Evolutionary conservation across 1,140 invertebrate genomes (phyloP).

Genomic region (Drosophila lini): DNA sequence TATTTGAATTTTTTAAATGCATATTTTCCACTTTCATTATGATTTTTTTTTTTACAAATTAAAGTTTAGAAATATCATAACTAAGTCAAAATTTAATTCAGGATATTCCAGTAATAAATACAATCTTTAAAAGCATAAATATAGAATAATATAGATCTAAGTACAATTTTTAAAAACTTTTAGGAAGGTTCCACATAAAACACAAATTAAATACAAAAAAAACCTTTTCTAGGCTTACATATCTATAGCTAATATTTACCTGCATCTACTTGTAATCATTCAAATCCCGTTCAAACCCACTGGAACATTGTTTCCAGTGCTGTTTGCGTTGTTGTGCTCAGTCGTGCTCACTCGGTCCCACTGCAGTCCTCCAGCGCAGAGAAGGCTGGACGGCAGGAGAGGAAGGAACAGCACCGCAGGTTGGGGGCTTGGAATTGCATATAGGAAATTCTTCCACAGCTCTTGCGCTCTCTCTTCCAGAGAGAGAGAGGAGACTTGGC

Average conservation of each 20-base stretch:
- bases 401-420: slow-evolving; percentile 38
- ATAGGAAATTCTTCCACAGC: slow-evolving; percentile 64
- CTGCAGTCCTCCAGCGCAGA: slow-evolving; percentile 11
- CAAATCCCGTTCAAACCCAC: background rate
- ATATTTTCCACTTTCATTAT: too few relatives aligned
- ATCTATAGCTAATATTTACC: background rate
- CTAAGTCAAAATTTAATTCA: too few relatives aligned
- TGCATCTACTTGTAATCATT: background rate
- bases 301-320: slow-evolving; percentile 18
- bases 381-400: slow-evolving; percentile 1
- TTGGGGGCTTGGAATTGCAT: slow-evolving; percentile 9
- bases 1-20: too few relatives aligned
- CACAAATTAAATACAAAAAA: background rate
- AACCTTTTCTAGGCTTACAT: background rate
- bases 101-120: too few relatives aligned
- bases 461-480: slow-evolving; percentile 10
- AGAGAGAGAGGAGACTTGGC: background rate
- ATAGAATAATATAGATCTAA: background rate
- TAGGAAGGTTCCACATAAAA: background rate
- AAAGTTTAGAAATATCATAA: too few relatives aligned
- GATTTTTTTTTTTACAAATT: too few relatives aligned
- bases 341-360: slow-evolving; percentile 53
- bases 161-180: background rate
- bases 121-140: too few relatives aligned
- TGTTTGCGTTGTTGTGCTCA: slow-evolving; percentile 45